A percentile compares a stretch with the other conserved stretches of the same genome.
phyloP scores from a whole-genome alignment of 2,888 invertebrate genomes.

The Chrysolina americana region DNA sequence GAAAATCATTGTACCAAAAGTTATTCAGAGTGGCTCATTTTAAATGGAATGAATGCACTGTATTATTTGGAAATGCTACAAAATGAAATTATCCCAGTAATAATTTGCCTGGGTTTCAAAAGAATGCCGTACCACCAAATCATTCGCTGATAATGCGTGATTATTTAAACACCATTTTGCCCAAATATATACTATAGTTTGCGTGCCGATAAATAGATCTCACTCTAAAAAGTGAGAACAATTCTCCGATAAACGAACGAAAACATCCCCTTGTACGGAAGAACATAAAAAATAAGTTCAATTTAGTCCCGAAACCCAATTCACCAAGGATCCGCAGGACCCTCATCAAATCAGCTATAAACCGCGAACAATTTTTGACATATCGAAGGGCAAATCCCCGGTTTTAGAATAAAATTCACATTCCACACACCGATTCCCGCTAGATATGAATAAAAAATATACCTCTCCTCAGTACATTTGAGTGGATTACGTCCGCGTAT shows the following conservation, averaged over 20 bases:
- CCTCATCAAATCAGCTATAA: constrained; percentile 68
- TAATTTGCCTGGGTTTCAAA: too few species aligned
- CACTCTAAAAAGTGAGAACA: constrained; percentile 7
- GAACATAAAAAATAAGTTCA: constrained; percentile 59
- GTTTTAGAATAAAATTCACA: constrained; percentile 65
- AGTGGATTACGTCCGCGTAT: constrained; percentile 2
- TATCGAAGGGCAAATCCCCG: constrained; percentile 61
- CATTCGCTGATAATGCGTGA: too few species aligned
- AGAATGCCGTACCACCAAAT: too few species aligned
- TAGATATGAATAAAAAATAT: constrained; percentile 52
- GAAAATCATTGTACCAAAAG: too few species aligned
- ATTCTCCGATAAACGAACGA: constrained; percentile 1
- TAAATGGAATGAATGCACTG: too few species aligned
- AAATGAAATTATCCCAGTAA: too few species aligned
- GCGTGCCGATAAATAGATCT: not conserved
- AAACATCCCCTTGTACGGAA: constrained; percentile 41
- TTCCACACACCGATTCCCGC: constrained; percentile 57
- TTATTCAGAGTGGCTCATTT: too few species aligned
- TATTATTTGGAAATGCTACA: too few species aligned
- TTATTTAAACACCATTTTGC: too few species aligned
- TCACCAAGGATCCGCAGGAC: constrained; percentile 54
- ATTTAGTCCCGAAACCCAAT: constrained; percentile 55
- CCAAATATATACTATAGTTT: too few species aligned
- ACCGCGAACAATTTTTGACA: constrained; percentile 69
- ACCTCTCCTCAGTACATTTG: constrained; percentile 7